Conservation (phyloP, 2,888 invertebrate genomes). For the Tipula unca region DNA sequence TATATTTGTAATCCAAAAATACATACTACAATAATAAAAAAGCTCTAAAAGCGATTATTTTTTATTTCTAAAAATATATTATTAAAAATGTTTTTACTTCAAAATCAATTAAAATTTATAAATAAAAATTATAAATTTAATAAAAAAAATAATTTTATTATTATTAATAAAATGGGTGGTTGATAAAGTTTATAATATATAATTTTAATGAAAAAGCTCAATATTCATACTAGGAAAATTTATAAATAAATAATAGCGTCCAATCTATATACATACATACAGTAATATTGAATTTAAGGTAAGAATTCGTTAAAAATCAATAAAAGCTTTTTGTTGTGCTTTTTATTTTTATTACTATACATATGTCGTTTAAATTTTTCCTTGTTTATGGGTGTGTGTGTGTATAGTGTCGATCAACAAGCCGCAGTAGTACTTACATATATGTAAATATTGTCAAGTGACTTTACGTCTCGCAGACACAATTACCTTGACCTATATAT, state of each 20-base stretch:
- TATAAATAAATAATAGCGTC: background rate
- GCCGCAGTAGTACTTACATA: background rate
- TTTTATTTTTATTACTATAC: background rate
- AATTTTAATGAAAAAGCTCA: background rate
- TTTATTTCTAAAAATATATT: background rate
- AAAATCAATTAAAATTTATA: background rate
- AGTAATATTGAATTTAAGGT: background rate
- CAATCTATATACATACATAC: background rate
- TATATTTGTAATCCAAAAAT: background rate
- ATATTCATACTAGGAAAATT: background rate
- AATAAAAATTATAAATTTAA: background rate
- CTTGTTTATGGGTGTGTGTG: background rate
- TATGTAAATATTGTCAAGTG: background rate
- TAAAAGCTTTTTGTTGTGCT: background rate
- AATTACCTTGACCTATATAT: background rate
- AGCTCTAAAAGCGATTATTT: background rate
- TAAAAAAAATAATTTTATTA: background rate
- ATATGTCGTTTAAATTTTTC: background rate
- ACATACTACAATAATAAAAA: background rate
- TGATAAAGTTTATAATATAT: background rate
- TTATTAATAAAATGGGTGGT: conserved; percentile 8
- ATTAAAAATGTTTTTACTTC: background rate
- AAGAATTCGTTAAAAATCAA: background rate
- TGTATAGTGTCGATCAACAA: background rate
- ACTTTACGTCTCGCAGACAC: background rate